phyloP scores from a whole-genome alignment of 2,888 invertebrate genomes.

The Lycaena phlaeas region DNA sequence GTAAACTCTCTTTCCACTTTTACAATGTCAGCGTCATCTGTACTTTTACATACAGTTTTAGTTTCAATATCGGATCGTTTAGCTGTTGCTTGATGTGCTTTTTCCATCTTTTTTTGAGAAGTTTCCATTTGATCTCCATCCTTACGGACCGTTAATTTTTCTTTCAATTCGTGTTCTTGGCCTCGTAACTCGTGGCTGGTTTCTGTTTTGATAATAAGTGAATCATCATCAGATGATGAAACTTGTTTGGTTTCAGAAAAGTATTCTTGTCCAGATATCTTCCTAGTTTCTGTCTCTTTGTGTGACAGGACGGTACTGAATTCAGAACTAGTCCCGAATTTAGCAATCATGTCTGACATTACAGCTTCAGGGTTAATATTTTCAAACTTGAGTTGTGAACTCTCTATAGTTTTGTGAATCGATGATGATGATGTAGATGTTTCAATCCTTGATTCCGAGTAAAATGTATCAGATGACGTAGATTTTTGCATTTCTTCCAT shows the following conservation, averaged over 20 bases:
- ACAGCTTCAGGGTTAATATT: constrained; percentile 50
- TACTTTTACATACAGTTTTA: constrained; percentile 55
- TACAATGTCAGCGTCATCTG: constrained; percentile 52
- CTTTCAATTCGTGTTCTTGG: constrained; percentile 62
- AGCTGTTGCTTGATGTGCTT: constrained; percentile 64
- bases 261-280: constrained; percentile 65
- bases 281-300: constrained; percentile 63
- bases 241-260: constrained; percentile 63
- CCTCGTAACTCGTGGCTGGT: constrained; percentile 59
- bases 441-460: constrained; percentile 52
- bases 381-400: constrained; percentile 50
- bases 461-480: constrained; percentile 50
- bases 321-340: constrained; percentile 47
- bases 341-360: constrained; percentile 59
- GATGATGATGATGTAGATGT: constrained; percentile 60
- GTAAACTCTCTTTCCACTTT: constrained; percentile 58
- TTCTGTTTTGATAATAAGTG: constrained; percentile 59
- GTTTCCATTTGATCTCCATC: constrained; percentile 66
- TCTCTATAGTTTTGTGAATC: constrained; percentile 50
- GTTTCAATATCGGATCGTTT: constrained; percentile 62
- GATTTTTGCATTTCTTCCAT: constrained; percentile 56
- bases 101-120: constrained; percentile 65
- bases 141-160: constrained; percentile 57
- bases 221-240: constrained; percentile 64
- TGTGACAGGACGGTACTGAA: constrained; percentile 61